Base-by-base conservation (phyloP, 2,888 invertebrate genomes). In the Netelia inedita region DNA sequence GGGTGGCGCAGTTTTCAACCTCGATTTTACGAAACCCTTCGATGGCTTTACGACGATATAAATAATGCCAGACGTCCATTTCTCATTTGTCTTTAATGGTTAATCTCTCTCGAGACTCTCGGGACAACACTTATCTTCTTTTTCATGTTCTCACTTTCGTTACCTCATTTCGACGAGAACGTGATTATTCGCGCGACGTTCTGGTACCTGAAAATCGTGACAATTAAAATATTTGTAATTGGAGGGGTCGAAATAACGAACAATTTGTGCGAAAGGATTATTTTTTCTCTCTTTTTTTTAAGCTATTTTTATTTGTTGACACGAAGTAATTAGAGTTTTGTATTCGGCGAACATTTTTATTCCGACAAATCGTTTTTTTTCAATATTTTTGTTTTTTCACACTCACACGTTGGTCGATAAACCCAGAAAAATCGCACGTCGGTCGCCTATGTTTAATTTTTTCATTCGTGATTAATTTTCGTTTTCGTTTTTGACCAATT, bases 291-390 rank as follows among this genome's bases (percentile, higher is more conserved):
- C 72, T 80, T 88, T 84, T 82, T 82, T 88, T 85, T 41, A 59
- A 76, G 63, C 57, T 41, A 55, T 55, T 59, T 63, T 84, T 61
- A 41, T 83, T 79, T 78, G 50, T 85, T 80, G 84, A 88, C 86
- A 86, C 85, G 87, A 87, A 88, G 78, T 88, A 84, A 86, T 75
- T 84, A 85, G 87, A 85, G 84, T 81, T 86, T 85, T 71, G 82
- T 82, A 88, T 89, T 89, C 88, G 88, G 89, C 89, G 90, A 89
- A 88, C 87, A 87, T 88, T 76, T 65, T 76, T 88, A 87, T 88
- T 88, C 73, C 85, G 85, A 89, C 88, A 88, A 83, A 87, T 85
- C 5, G 28, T 28, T 28, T 2, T 28, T 28, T 28, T 28, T 28
- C 5, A 28, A 5, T 28, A 28, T 3, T 5, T 28, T 28, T 28